Base-by-base conservation (phyloP, 92 coral and sea anemone species). In the Blastomussa wellsi region DNA sequence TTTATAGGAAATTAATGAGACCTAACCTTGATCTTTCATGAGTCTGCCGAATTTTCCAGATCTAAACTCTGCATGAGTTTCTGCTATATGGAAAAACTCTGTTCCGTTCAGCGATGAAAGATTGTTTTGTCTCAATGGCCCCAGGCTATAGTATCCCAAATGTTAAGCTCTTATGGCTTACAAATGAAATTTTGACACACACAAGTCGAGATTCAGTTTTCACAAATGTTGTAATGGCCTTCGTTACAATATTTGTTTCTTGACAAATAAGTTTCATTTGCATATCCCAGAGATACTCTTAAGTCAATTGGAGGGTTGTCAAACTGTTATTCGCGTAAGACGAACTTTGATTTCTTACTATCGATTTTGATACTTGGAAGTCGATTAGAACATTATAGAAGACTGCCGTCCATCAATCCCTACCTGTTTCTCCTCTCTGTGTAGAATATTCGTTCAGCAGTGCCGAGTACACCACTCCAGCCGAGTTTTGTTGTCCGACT, bases 381-480 rank as follows among this genome's bases (percentile, higher is more conserved):
- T 57, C 29, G 26, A 1, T 57, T 57, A 13, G 65, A 57, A 28
- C 20, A 55, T 44, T 3, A 44, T 44, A 8, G 12, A 44, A 44
- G 49, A 44, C 49, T 44, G 65, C 6, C 15, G 57, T 16, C 1
- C 7, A 57, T 22, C 65, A 57, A 57, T 11, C 16, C 29, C 48
- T n/a, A 82, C 86, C 86, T 24, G 86, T 82, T 70, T 82, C 78
- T 69, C 86, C 86, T 82, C 86, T 70, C 35, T 70, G 48, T n/a
- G 78, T 55, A 35, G 78, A 71, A 52, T 70, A 69, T 35, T 82
- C 78, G 51, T 55, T 53, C 36, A 82, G 17, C 4, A 82, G 69
- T 36, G 78, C 86, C 13, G 86, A 71, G 69, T 82, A 82, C 52
- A 82, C 67, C 8, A 82, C 86, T 24, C 86, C 86, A 2, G 86